phyloP scores from a whole-genome alignment of 2,888 invertebrate species.

The Calameuta pallipes region DNA sequence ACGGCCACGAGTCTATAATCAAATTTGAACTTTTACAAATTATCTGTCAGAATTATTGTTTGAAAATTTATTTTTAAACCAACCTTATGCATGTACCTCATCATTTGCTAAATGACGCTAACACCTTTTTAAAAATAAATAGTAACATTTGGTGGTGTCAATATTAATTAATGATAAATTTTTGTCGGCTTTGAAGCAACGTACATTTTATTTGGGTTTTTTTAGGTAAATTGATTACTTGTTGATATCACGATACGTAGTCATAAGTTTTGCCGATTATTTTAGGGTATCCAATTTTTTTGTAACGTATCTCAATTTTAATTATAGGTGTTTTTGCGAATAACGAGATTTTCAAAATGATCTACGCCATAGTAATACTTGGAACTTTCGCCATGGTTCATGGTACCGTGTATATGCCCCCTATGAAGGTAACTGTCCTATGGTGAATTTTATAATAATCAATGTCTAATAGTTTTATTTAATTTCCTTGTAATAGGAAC shows the following conservation, averaged over 20 bases:
- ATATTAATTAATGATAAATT: background rate
- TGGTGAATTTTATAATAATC: background rate
- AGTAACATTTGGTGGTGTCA: background rate
- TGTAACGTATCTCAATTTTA: background rate
- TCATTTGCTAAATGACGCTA: background rate
- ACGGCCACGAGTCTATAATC: background rate
- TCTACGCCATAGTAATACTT: slow-evolving; percentile 36
- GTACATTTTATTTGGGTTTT: background rate
- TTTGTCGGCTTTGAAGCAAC: background rate
- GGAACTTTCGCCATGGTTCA: slow-evolving; percentile 36
- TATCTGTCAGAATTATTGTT: background rate
- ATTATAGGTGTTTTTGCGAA: background rate
- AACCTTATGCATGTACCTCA: background rate
- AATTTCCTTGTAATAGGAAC: slow-evolving; percentile 67
- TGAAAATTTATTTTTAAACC: background rate
- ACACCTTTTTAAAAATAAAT: background rate
- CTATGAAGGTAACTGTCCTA: slow-evolving; percentile 43
- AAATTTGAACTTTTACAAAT: background rate
- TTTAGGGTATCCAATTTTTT: background rate
- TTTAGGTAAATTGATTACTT: background rate
- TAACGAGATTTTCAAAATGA: slow-evolving; percentile 29
- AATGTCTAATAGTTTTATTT: background rate
- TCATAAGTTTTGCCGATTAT: background rate
- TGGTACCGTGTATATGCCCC: slow-evolving; percentile 46
- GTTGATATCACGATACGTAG: background rate